A percentile compares a stretch with the other conserved stretches of the same genome.
These are phyloP conservation scores for Zalophus californianus DNA, from an alignment of 2,797 vertebrate species.

Conservation along the genomic window DNA sequence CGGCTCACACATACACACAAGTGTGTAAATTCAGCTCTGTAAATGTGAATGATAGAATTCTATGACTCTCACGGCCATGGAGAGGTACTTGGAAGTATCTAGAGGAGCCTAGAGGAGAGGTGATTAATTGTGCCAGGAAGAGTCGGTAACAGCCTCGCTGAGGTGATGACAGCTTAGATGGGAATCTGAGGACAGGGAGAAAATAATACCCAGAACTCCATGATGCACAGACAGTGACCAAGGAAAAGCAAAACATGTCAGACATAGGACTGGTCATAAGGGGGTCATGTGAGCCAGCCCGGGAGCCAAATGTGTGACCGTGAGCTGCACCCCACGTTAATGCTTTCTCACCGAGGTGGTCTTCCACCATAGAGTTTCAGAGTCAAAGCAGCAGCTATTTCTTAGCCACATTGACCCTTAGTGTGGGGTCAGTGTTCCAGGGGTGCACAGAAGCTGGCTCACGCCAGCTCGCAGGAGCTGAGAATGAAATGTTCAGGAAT, in stretches of 20 bases:
- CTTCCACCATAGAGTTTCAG: background rate
- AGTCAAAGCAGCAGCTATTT: background rate
- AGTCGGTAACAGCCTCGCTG: background rate
- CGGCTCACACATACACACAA: background rate
- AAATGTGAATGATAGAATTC: background rate
- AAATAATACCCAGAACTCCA: background rate
- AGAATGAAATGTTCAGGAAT: background rate
- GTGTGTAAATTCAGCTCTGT: background rate
- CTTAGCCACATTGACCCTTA: background rate
- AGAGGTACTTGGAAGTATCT: background rate
- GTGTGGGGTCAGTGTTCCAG: background rate
- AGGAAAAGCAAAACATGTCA: background rate
- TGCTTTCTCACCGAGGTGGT: background rate
- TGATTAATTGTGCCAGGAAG: conserved; percentile 32
- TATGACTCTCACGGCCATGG: background rate
- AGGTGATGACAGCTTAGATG: background rate
- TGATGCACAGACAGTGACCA: background rate
- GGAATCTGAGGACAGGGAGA: background rate
- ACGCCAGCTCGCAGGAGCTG: background rate
- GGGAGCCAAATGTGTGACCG: background rate
- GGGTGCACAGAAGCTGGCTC: rapidly evolving
- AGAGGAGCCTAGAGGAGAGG: background rate
- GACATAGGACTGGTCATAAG: background rate
- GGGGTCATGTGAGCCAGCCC: background rate
- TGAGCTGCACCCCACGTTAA: background rate